These are phyloP conservation scores for Cossypha dichroa DNA, from an alignment of 2,797 vertebrate species.

Conservation along the genomic window DNA sequence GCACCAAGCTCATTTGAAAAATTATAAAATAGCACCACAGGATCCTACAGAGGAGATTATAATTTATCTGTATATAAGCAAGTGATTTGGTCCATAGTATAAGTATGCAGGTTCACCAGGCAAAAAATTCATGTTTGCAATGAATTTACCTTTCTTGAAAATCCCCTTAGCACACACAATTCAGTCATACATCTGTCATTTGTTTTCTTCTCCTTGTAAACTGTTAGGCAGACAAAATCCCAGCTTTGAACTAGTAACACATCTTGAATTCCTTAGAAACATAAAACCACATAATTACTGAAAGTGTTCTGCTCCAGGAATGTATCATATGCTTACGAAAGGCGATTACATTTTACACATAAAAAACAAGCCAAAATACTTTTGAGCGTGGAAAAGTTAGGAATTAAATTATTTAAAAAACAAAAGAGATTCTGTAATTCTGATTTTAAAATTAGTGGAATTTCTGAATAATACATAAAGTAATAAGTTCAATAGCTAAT, in stretches of 20 bases:
- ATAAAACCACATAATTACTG: neutral
- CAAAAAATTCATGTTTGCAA: neutral
- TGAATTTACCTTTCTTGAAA: neutral
- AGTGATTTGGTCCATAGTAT: neutral
- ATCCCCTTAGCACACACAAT: neutral
- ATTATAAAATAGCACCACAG: neutral
- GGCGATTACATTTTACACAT: neutral
- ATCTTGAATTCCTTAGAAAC: neutral
- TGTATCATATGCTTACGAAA: neutral
- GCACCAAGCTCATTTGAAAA: neutral
- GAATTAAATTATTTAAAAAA: neutral
- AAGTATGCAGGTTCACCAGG: neutral
- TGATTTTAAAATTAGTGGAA: neutral
- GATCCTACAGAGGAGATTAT: neutral
- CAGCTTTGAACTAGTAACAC: neutral
- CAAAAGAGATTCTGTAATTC: neutral
- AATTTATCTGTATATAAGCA: neutral
- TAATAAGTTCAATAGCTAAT: neutral
- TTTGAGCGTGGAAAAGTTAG: neutral
- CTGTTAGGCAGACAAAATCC: neutral
- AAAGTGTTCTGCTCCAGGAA: neutral
- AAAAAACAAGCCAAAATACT: neutral
- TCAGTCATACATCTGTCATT: neutral
- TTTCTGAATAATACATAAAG: neutral
- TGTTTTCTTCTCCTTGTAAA: neutral